Evolutionary conservation across 92 coral and sea anemone genomes (phyloP).

Genomic region (Desmophyllum pertusum): DNA sequence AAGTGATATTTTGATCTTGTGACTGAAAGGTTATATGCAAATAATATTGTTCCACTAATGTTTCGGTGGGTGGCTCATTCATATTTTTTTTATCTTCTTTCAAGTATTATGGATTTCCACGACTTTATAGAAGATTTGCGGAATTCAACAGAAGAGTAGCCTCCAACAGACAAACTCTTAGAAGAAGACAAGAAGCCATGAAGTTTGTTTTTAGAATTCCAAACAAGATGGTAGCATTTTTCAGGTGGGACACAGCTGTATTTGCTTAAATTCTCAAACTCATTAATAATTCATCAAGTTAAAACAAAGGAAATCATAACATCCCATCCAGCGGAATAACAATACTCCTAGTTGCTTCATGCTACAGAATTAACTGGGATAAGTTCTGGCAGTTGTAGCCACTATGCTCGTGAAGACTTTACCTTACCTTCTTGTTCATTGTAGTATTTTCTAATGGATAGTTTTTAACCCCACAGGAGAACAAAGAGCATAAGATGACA

Average conservation of each 20-base stretch:
- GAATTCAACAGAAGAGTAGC: slow-evolving; percentile 95
- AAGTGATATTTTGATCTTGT: too few relatives aligned
- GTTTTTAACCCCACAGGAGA: slow-evolving; percentile 22
- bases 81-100: neutral
- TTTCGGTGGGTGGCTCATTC: too few relatives aligned
- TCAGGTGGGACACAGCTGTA: slow-evolving; percentile 56
- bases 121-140: slow-evolving; percentile 91
- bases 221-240: slow-evolving; percentile 75
- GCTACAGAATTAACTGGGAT: too few relatives aligned
- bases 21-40: too few relatives aligned
- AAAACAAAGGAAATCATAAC: too few relatives aligned
- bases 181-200: slow-evolving; percentile 87
- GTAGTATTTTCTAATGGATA: neutral
- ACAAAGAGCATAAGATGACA: slow-evolving; percentile 38
- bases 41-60: too few relatives aligned
- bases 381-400: too few relatives aligned
- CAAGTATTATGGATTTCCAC: slow-evolving; percentile 98
- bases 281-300: too few relatives aligned
- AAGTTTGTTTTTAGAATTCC: slow-evolving; percentile 91
- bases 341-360: too few relatives aligned
- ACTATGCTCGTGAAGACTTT: too few relatives aligned
- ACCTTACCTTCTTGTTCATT: neutral
- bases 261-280: neutral
- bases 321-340: too few relatives aligned
- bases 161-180: slow-evolving; percentile 76